These are phyloP conservation scores for Siderastrea siderea DNA, from an alignment of 92 coral and sea anemone genomes.

Conservation along the genomic window DNA sequence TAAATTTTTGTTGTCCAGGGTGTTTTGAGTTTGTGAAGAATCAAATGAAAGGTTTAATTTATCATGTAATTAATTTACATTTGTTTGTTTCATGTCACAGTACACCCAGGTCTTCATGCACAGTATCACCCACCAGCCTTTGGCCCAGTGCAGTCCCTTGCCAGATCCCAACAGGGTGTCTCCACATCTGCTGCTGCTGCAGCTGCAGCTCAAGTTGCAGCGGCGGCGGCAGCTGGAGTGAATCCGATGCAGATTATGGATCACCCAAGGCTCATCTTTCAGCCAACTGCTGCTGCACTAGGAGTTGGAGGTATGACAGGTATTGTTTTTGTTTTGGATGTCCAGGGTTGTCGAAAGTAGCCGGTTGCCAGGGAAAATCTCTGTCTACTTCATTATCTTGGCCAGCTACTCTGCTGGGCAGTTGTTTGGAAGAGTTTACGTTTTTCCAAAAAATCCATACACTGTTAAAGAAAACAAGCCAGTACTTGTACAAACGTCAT, in stretches of 20 bases:
- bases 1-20: too few relatives aligned
- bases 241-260: constrained; percentile 79
- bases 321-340: background rate
- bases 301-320: constrained; percentile 47
- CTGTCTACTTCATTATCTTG: too few relatives aligned
- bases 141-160: constrained; percentile 73
- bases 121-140: constrained; percentile 50
- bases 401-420: too few relatives aligned
- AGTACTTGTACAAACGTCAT: too few relatives aligned
- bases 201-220: constrained; percentile 78
- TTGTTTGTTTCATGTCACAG: constrained; percentile 2
- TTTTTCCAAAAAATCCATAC: too few relatives aligned
- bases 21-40: too few relatives aligned
- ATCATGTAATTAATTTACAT: background rate
- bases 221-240: constrained; percentile 73
- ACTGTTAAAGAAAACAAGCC: too few relatives aligned
- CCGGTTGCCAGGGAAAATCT: too few relatives aligned
- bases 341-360: background rate
- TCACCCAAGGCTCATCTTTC: constrained; percentile 50
- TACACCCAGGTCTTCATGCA: constrained; percentile 47
- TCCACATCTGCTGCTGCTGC: constrained; percentile 79
- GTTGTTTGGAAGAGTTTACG: too few relatives aligned
- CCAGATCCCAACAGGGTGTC: constrained; percentile 76
- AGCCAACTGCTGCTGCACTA: constrained; percentile 48
- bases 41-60: too few relatives aligned